Conservation (phyloP, 2,113 vertebrate species). For the Paraplagusia blochii region DNA sequence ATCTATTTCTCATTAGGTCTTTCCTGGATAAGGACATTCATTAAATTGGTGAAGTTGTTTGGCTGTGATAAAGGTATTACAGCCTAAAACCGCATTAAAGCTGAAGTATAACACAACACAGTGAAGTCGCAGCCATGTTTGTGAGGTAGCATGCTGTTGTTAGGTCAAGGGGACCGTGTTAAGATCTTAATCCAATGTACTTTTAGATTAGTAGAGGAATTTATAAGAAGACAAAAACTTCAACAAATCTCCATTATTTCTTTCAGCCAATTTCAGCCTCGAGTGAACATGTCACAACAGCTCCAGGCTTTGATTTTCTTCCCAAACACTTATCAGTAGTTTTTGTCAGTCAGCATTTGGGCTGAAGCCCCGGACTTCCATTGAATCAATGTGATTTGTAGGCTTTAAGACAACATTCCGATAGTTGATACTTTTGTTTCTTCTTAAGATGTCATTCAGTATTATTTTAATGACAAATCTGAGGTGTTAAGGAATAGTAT, state of each 20-base stretch:
- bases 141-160: not conserved
- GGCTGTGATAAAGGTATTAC: not conserved
- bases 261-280: slow-evolving; percentile 32
- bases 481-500: too few species aligned
- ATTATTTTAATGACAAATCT: not conserved
- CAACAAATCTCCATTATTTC: not conserved
- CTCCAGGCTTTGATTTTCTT: slow-evolving; percentile 21
- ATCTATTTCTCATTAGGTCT: not conserved
- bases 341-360: slow-evolving; percentile 23
- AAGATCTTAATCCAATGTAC: not conserved
- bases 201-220: slow-evolving; percentile 6
- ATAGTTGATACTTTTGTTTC: slow-evolving; percentile 12
- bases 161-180: not conserved
- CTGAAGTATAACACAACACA: too few species aligned
- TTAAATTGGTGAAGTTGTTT: not conserved
- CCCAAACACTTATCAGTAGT: slow-evolving; percentile 32
- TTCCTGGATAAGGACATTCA: not conserved
- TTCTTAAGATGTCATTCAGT: slow-evolving; percentile 10
- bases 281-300: slow-evolving; percentile 9
- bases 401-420: slow-evolving; percentile 6
- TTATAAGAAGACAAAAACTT: not conserved
- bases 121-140: not conserved
- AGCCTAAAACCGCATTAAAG: not conserved
- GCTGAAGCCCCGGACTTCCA: slow-evolving; percentile 3
- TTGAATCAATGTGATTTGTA: slow-evolving; percentile 16